phyloP scores from a whole-genome alignment of 2,888 invertebrate genomes.

The Ichneumoninae sp. region DNA sequence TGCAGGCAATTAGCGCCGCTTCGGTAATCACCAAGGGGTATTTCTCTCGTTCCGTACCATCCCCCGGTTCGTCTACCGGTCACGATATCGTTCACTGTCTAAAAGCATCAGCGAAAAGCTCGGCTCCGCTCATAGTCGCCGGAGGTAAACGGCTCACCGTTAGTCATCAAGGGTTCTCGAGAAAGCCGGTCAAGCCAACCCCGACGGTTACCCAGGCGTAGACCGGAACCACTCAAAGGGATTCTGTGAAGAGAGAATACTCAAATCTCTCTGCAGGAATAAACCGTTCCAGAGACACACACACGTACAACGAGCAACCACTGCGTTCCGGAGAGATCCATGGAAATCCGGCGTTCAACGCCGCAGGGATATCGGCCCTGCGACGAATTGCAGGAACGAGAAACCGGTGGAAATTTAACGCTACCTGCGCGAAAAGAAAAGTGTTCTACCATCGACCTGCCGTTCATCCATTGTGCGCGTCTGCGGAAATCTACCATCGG shows the following conservation, averaged over 20 bases:
- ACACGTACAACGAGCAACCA: neutral
- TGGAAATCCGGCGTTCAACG: neutral
- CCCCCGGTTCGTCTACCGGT: neutral
- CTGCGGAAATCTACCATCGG: neutral
- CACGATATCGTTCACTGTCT: slow-evolving; percentile 34
- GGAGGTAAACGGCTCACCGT: slow-evolving; percentile 8
- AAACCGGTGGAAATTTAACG: neutral
- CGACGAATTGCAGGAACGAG: neutral
- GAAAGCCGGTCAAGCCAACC: slow-evolving; percentile 30
- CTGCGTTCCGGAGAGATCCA: neutral
- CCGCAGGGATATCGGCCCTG: neutral
- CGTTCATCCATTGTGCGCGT: no score
- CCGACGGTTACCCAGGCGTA: neutral
- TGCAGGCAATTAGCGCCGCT: slow-evolving; percentile 61
- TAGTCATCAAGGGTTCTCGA: slow-evolving; percentile 24
- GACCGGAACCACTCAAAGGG: slow-evolving; percentile 33
- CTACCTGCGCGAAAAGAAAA: neutral
- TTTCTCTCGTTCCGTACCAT: neutral
- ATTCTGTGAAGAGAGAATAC: slow-evolving; percentile 27
- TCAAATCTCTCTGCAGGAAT: slow-evolving; percentile 8
- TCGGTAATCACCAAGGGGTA: slow-evolving; percentile 54
- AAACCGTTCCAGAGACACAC: slow-evolving; percentile 3
- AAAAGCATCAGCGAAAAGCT: slow-evolving; percentile 14
- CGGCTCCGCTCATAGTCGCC: neutral
- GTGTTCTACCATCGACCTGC: neutral